phyloP scores from a whole-genome alignment of 2,797 vertebrate genomes.

The Acanthiza pusilla region DNA sequence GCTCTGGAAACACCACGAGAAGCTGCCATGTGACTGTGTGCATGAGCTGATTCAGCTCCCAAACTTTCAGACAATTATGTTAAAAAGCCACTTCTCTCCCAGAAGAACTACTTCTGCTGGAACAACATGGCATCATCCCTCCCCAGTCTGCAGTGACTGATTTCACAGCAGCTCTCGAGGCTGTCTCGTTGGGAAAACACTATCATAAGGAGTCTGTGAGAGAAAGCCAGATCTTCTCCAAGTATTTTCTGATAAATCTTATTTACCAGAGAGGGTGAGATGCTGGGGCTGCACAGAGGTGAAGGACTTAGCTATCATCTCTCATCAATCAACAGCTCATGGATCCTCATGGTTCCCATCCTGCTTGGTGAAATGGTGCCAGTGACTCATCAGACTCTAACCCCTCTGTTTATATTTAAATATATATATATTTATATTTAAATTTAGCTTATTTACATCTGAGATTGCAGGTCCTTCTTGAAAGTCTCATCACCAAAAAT shows the following conservation, averaged over 20 bases:
- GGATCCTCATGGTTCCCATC: background rate
- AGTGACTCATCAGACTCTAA: background rate
- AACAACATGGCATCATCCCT: background rate
- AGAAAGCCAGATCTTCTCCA: background rate
- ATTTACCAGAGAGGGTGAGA: background rate
- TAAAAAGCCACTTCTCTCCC: background rate
- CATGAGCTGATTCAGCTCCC: background rate
- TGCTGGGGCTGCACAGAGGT: background rate
- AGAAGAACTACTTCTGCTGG: background rate
- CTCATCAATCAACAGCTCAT: background rate
- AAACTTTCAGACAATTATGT: background rate
- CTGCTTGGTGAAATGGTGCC: background rate
- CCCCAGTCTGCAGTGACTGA: background rate
- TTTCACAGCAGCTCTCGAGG: background rate
- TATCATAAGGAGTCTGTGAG: background rate
- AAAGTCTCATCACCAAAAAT: background rate
- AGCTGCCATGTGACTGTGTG: background rate
- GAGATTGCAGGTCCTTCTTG: background rate
- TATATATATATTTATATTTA: background rate
- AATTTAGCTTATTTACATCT: background rate
- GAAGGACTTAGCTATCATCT: background rate
- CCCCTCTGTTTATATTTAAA: background rate
- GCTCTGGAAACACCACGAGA: background rate
- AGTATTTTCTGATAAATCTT: background rate
- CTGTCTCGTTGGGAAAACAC: background rate